A percentile compares a stretch with the other conserved stretches of the same genome.
Conservation (phyloP, 30 jellyfish, hydroid and myxozoan species). For the Hydractinia echinata region DNA sequence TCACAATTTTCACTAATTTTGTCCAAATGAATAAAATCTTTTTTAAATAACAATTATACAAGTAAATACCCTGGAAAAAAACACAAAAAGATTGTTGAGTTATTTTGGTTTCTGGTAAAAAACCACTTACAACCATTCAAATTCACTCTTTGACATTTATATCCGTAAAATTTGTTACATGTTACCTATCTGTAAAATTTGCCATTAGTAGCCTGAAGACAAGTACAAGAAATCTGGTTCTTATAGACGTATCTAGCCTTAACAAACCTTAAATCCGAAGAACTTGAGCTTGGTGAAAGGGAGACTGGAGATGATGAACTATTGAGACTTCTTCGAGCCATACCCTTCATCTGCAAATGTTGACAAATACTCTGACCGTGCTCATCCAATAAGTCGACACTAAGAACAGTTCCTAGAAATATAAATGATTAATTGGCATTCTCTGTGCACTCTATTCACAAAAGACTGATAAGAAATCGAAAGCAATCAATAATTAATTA, state of each 20-base stretch:
- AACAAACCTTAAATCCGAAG: neutral
- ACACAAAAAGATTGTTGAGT: no score
- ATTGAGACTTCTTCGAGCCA: neutral
- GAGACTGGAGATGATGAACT: neutral
- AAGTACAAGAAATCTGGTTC: no score
- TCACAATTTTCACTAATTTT: no score
- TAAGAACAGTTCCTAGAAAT: constrained; percentile 18
- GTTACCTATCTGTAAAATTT: no score
- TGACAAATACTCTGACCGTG: constrained; percentile 12
- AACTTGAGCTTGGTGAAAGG: neutral
- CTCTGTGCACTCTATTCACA: neutral
- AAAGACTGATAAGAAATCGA: neutral
- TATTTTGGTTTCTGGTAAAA: no score
- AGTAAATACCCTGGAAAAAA: no score
- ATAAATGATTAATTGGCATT: neutral
- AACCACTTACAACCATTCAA: no score
- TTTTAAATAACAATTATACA: no score
- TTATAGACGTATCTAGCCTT: neutral
- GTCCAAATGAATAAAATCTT: no score
- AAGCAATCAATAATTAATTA: neutral
- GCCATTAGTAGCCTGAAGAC: no score
- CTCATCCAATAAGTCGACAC: constrained; percentile 17
- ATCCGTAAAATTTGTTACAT: no score
- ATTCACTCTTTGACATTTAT: no score
- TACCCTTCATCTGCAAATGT: neutral